A percentile compares a stretch with the other conserved stretches of the same genome.
Evolutionary conservation across 2,113 vertebrate genomes (phyloP).

Genomic region (Verasper variegatus): DNA sequence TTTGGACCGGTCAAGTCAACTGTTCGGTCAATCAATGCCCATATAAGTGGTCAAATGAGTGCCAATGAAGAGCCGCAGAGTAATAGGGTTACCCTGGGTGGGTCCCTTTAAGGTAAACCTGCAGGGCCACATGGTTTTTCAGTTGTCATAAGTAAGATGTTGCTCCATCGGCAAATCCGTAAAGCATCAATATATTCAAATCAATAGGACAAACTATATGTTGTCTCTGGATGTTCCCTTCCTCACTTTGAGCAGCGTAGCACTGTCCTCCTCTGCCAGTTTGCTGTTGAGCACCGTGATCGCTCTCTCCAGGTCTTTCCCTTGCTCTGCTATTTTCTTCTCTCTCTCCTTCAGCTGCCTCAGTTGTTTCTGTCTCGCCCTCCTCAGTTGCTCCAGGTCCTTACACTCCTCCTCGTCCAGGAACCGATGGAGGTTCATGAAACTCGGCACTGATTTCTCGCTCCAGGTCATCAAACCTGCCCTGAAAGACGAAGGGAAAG

Average conservation of each 20-base stretch:
- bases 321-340: conserved; percentile 78
- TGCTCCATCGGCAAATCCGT: background rate
- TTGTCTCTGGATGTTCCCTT: background rate
- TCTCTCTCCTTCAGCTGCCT: conserved; percentile 80
- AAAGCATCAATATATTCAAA: background rate
- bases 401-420: conserved; percentile 77
- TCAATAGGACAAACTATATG: background rate
- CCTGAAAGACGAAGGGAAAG: conserved; percentile 50
- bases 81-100: conserved; percentile 10
- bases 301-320: conserved; percentile 76
- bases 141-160: no score
- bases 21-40: conserved; percentile 59
- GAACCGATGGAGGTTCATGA: conserved; percentile 81
- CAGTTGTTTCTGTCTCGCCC: conserved; percentile 73
- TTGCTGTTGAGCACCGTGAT: conserved; percentile 78
- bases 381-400: conserved; percentile 74
- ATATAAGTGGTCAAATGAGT: conserved; percentile 51
- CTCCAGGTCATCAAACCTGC: conserved; percentile 75
- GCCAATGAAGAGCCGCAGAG: background rate
- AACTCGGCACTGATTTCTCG: conserved; percentile 80
- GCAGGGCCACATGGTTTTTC: background rate
- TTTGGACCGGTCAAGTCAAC: conserved; percentile 51
- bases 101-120: conserved; percentile 8
- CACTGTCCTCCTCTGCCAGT: conserved; percentile 79
- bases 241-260: conserved; percentile 80